These are phyloP conservation scores for Enteromius viviparus DNA, from an alignment of 2,797 vertebrate species.

Conservation along the genomic window DNA sequence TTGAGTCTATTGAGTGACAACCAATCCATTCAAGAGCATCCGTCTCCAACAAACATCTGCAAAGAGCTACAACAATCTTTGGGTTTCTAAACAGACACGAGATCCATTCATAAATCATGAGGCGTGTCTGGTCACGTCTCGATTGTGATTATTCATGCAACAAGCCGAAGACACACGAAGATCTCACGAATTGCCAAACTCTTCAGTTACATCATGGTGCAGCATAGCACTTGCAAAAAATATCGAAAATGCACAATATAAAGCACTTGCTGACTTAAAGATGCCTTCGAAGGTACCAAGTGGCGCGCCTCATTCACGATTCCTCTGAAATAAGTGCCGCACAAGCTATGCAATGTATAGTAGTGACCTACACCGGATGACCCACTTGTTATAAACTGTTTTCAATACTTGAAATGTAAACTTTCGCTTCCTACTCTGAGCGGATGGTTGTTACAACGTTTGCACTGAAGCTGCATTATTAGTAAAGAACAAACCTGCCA, in stretches of 20 bases:
- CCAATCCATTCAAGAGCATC: constrained; percentile 5
- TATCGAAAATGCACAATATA: constrained; percentile 78
- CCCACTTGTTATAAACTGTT: constrained; percentile 83
- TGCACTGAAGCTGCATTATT: constrained; percentile 94
- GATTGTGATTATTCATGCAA: constrained; percentile 37
- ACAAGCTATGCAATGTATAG: constrained; percentile 97
- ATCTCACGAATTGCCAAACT: constrained; percentile 65
- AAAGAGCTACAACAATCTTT: neutral
- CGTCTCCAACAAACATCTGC: constrained; percentile 24
- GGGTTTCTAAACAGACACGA: neutral
- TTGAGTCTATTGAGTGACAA: constrained; percentile 35
- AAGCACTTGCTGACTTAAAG: constrained; percentile 87
- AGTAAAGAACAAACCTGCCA: constrained; percentile 83
- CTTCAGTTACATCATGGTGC: constrained; percentile 70
- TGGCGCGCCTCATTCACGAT: constrained; percentile 77
- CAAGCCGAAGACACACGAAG: constrained; percentile 15
- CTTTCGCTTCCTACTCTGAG: constrained; percentile 88
- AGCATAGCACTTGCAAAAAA: constrained; percentile 77
- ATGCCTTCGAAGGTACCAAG: constrained; percentile 85
- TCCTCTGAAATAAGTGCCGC: constrained; percentile 84
- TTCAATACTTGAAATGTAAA: constrained; percentile 94
- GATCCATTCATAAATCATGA: constrained; percentile 38
- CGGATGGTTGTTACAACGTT: constrained; percentile 91
- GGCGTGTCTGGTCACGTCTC: constrained; percentile 22
- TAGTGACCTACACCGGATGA: constrained; percentile 83